Evolutionary conservation across 2,113 vertebrate genomes (phyloP).

Genomic region (Myrmecophaga tridactyla): DNA sequence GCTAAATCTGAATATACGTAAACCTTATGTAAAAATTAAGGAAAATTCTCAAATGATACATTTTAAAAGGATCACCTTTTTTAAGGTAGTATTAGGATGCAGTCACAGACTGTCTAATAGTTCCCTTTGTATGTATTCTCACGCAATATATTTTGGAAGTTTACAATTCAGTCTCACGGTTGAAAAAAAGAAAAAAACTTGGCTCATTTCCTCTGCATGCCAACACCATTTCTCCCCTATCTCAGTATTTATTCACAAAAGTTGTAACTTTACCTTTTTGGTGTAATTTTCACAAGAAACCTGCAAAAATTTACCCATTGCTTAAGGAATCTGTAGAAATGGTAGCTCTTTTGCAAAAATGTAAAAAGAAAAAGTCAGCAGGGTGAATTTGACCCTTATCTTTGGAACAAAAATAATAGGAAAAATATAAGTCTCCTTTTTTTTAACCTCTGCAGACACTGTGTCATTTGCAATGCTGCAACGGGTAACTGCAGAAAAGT

Average conservation of each 20-base stretch:
- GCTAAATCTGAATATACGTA: slow-evolving; percentile 56
- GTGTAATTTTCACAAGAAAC: slow-evolving; percentile 58
- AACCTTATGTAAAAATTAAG: slow-evolving; percentile 53
- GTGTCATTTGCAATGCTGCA: slow-evolving; percentile 62
- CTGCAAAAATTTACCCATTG: slow-evolving; percentile 51
- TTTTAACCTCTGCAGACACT: slow-evolving; percentile 56
- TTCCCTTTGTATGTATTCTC: neutral
- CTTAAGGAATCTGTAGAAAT: slow-evolving; percentile 51
- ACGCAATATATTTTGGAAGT: slow-evolving; percentile 50
- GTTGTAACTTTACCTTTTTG: slow-evolving; percentile 49
- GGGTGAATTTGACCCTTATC: slow-evolving; percentile 55
- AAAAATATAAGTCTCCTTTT: slow-evolving; percentile 45
- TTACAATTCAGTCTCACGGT: slow-evolving; percentile 50
- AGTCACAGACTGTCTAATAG: slow-evolving; percentile 30
- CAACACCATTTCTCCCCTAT: slow-evolving; percentile 55
- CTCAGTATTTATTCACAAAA: slow-evolving; percentile 65
- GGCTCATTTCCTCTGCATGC: slow-evolving; percentile 44
- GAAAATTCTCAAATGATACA: slow-evolving; percentile 34
- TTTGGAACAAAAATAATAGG: slow-evolving; percentile 65
- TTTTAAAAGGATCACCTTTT: slow-evolving; percentile 59
- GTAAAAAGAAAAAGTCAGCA: neutral
- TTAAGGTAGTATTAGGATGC: slow-evolving; percentile 50
- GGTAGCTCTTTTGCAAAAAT: slow-evolving; percentile 26
- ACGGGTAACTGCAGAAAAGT: slow-evolving; percentile 53
- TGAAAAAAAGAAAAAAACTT: neutral